Evolutionary conservation across 1,140 invertebrate genomes (phyloP).

Genomic region (Dryas iulia): DNA sequence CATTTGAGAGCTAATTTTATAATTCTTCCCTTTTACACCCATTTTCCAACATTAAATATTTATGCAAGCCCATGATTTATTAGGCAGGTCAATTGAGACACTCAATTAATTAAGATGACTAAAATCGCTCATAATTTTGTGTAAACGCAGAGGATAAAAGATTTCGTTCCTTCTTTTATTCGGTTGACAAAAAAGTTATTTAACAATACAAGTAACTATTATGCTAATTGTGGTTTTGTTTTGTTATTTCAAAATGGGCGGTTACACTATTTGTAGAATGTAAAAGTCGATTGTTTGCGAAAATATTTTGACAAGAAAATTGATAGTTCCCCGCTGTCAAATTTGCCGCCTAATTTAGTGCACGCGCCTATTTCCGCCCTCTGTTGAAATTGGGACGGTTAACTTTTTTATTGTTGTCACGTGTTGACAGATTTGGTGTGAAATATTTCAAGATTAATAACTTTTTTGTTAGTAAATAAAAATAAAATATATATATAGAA

Average conservation of each 20-base stretch:
- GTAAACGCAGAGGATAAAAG: neutral
- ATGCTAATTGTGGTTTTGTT: slow-evolving; percentile 79
- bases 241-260: slow-evolving; percentile 66
- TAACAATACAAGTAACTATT: slow-evolving; percentile 58
- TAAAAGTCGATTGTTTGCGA: slow-evolving; percentile 69
- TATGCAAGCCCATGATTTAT: slow-evolving; percentile 61
- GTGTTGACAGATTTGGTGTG: slow-evolving; percentile 39
- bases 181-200: neutral
- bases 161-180: neutral
- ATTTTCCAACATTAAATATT: slow-evolving; percentile 73
- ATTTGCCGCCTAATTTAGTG: slow-evolving; percentile 67
- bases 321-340: slow-evolving; percentile 63
- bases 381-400: slow-evolving; percentile 66
- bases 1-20: slow-evolving; percentile 74
- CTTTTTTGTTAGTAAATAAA: too few relatives aligned
- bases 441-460: too few relatives aligned
- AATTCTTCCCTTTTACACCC: slow-evolving; percentile 71
- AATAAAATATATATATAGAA: too few relatives aligned
- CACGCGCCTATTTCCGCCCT: slow-evolving; percentile 53
- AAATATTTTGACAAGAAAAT: slow-evolving; percentile 79
- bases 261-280: slow-evolving; percentile 41
- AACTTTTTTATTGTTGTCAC: slow-evolving; percentile 74
- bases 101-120: slow-evolving; percentile 50
- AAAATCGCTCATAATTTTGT: slow-evolving; percentile 19
- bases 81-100: slow-evolving; percentile 60